phyloP scores from a whole-genome alignment of 2,888 invertebrate species.

The Pollenia angustigena region DNA sequence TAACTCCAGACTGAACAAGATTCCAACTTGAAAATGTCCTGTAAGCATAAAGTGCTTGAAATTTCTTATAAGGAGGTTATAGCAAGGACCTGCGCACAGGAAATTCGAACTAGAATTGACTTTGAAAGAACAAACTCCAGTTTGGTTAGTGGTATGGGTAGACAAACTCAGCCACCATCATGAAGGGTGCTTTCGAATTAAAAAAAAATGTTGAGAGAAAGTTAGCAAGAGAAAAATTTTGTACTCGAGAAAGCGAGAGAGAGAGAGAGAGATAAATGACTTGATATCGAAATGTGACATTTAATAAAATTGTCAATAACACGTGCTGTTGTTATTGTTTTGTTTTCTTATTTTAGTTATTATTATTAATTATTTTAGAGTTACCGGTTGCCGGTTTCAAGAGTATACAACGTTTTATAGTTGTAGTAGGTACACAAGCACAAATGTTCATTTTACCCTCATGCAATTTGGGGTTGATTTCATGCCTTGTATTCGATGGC shows the following conservation, averaged over 20 bases:
- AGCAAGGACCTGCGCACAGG: constrained; percentile 82
- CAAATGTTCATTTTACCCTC: not conserved
- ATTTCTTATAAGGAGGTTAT: constrained; percentile 79
- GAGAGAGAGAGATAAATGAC: not conserved
- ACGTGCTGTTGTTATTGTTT: constrained; percentile 63
- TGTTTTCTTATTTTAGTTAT: constrained; percentile 1
- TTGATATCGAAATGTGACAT: not conserved
- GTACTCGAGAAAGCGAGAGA: not conserved
- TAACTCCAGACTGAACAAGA: constrained; percentile 83
- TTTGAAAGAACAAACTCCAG: constrained; percentile 39
- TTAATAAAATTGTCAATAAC: constrained; percentile 37
- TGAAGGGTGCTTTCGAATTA: constrained; percentile 15
- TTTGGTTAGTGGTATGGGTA: constrained; percentile 33
- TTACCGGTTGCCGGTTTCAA: constrained; percentile 55
- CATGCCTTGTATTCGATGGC: not conserved
- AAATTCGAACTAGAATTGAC: constrained; percentile 78
- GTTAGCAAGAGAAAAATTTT: not conserved
- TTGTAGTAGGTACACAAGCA: constrained; percentile 1
- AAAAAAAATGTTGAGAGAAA: not conserved
- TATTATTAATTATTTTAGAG: constrained; percentile 23
- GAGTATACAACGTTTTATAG: not conserved
- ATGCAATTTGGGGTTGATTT: constrained; percentile 23
- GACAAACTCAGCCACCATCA: not conserved
- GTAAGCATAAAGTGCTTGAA: constrained; percentile 68
- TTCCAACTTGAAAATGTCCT: constrained; percentile 80